Conservation (phyloP, 2,113 vertebrate species). For the Leptocoma aspasia region DNA sequence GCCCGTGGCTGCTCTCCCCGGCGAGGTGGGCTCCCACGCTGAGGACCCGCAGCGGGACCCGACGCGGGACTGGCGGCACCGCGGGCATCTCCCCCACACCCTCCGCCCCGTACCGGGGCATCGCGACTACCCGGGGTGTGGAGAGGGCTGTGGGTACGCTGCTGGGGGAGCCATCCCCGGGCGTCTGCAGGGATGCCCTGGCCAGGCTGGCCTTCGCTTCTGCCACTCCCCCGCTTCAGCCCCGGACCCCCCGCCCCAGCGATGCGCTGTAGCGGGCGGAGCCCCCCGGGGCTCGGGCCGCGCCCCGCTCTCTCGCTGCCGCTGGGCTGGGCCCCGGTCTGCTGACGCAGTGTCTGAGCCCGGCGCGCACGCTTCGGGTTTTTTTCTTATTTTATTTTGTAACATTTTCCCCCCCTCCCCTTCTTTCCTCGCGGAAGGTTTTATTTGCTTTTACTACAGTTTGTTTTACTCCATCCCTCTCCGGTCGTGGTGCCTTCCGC, state of each 20-base stretch:
- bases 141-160: neutral
- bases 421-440: neutral
- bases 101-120: too few relatives aligned
- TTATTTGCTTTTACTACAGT: neutral
- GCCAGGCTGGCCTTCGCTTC: neutral
- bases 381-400: neutral
- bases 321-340: neutral
- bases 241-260: too few relatives aligned
- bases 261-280: neutral
- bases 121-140: too few relatives aligned
- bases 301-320: neutral
- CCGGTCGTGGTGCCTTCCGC: neutral
- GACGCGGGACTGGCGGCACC: neutral
- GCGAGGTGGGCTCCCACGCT: neutral
- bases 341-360: conserved; percentile 68
- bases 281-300: neutral
- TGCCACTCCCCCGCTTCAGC: neutral
- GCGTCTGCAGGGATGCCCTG: too few relatives aligned
- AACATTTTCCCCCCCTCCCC: neutral
- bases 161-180: neutral
- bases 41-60: neutral
- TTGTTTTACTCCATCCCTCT: neutral
- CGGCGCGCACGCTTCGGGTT: conserved; percentile 31
- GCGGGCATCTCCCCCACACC: neutral
- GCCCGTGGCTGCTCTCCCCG: neutral